phyloP scores from a whole-genome alignment of 2,797 vertebrate genomes.

The Sciurus vulgaris region DNA sequence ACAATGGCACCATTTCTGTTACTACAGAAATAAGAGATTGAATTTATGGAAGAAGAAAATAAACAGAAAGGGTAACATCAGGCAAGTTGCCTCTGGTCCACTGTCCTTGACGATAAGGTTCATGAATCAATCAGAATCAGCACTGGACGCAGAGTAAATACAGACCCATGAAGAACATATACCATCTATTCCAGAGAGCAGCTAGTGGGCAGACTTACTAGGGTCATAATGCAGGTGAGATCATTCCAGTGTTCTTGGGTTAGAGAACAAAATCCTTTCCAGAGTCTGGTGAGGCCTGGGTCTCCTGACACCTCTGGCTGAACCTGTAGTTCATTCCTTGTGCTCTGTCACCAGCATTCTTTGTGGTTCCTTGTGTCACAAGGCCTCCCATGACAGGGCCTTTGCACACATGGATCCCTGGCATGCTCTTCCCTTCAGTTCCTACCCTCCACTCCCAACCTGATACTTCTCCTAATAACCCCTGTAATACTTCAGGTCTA shows the following conservation, averaged over 20 bases:
- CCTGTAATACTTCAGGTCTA: not conserved
- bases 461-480: not conserved
- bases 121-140: constrained; percentile 35
- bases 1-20: not conserved
- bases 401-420: not conserved
- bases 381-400: not conserved
- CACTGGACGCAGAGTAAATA: not conserved
- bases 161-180: not conserved
- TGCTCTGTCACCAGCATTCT: not conserved
- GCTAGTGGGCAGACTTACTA: not conserved
- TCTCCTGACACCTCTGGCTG: not conserved
- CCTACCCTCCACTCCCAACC: not conserved
- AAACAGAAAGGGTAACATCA: not conserved
- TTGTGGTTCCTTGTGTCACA: not conserved
- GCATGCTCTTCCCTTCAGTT: not conserved
- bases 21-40: constrained; percentile 25
- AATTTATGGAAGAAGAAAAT: constrained; percentile 29
- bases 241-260: not conserved
- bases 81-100: not conserved
- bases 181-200: constrained; percentile 28
- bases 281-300: not conserved
- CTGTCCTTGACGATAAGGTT: not conserved
- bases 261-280: constrained; percentile 41
- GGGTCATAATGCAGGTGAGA: not conserved
- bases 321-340: not conserved